A percentile compares a stretch with the other conserved stretches of the same genome.
Conservation (phyloP, 2,113 vertebrate species). For the Pristiophorus japonicus region DNA sequence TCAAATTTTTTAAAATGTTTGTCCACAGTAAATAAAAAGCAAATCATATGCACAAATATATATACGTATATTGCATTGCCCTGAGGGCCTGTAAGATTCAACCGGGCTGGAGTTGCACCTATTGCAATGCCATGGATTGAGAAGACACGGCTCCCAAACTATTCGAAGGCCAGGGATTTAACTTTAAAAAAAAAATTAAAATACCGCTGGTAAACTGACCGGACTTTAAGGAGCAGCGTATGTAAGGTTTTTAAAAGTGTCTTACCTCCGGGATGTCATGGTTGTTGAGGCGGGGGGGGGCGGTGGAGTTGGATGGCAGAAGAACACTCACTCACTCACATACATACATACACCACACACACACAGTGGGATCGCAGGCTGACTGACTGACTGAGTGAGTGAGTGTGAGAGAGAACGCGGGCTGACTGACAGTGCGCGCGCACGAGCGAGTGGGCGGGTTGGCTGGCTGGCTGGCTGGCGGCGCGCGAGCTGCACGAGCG, state of each 20-base stretch:
- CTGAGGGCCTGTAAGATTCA: neutral
- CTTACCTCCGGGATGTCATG: constrained; percentile 36
- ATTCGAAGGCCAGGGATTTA: neutral
- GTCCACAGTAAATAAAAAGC: neutral
- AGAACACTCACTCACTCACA: too few species aligned
- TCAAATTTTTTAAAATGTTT: neutral
- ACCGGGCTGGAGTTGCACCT: neutral
- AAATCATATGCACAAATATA: neutral
- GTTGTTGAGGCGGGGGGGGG: too few species aligned
- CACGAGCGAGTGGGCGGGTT: neutral
- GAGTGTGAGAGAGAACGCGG: neutral
- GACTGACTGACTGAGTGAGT: neutral
- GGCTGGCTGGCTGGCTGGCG: too few species aligned
- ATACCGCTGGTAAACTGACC: neutral
- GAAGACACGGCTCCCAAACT: neutral
- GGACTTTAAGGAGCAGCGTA: neutral
- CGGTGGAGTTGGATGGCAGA: too few species aligned
- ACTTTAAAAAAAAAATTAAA: neutral
- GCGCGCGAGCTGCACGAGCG: too few species aligned
- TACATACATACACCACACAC: too few species aligned
- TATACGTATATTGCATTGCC: neutral
- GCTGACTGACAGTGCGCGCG: neutral
- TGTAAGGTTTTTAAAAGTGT: too few species aligned
- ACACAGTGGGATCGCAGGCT: neutral
- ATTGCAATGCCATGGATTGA: neutral